Base-by-base conservation (phyloP, 2,797 vertebrate species). In the Danio kyathit region DNA sequence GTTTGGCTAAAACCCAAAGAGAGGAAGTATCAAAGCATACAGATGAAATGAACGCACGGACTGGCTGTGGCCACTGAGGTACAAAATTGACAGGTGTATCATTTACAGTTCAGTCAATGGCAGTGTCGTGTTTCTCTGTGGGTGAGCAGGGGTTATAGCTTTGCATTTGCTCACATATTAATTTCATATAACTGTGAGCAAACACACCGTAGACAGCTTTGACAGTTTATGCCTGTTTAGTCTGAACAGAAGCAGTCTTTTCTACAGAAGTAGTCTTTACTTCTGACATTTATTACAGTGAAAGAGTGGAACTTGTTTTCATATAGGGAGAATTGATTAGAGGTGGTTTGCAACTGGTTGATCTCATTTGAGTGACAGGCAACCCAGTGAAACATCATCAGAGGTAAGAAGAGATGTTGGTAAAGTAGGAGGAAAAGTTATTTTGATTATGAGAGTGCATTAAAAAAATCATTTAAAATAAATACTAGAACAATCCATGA, bases 211-310 rank as follows among this genome's bases (percentile, higher is more conserved):
- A 17, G 52, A 57, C 75, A 57, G 64, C 21, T 77, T 77, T 59
- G 75, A 77, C 75, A 77, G 43, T 77, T 76, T 76, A 66, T 43
- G 46, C 59, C 29, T 10, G 19, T 43, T 76, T 40, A 29, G 61
- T 46, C 49, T 75, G 73, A 75, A 29, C 29, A 29, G 29, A 29
- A 29, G 29, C 3, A 29, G 29, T 29, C 29, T 1, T 29, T 29
- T 29, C 29, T 29, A 1, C 29, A 29, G 3, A 29, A 1, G 29
- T 29, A 29, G 29, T 29, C 1, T 29, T 29, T 29, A 29, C 1
- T n/a, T 29, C 29, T 29, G 29, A 29, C 29, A 29, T 29, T 29
- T 29, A 29, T 29, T 29, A 29, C 29, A 29, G 29, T 29, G 29
- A 29, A 29, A 3, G 29, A 29, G 29, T 29, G 3, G 29, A 29